These are phyloP conservation scores for Peromyscus attwateri DNA, from an alignment of 2,797 vertebrate genomes.

Conservation along the genomic window DNA sequence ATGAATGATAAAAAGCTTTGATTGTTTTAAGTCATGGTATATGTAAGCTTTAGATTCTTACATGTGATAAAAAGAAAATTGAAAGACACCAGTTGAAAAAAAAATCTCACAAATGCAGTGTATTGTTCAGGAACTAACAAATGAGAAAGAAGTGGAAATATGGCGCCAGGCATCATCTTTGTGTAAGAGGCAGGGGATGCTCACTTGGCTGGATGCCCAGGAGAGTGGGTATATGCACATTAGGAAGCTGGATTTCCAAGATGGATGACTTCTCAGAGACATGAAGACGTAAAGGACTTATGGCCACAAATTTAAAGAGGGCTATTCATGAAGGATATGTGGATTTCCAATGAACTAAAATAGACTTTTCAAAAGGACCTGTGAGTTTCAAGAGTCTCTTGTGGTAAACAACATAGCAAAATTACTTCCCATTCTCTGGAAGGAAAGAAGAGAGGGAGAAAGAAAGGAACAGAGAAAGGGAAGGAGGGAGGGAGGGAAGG, in stretches of 20 bases:
- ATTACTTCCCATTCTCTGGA: neutral
- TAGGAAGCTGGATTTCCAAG: neutral
- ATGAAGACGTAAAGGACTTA: neutral
- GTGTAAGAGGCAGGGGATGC: neutral
- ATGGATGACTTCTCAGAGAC: neutral
- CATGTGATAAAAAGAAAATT: constrained; percentile 13
- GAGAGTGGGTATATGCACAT: neutral
- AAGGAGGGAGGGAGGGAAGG: neutral
- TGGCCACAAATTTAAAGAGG: neutral
- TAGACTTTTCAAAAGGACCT: neutral
- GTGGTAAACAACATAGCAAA: neutral
- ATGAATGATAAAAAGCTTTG: neutral
- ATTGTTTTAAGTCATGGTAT: neutral
- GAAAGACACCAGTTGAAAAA: neutral
- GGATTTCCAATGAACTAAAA: neutral
- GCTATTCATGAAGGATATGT: neutral
- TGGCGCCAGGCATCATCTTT: neutral
- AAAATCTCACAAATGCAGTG: neutral
- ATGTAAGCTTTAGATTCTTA: neutral
- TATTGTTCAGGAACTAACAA: neutral
- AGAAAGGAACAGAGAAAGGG: neutral
- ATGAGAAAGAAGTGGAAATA: neutral
- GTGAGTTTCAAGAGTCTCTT: neutral
- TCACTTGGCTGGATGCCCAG: neutral
- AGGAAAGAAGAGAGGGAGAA: neutral